A percentile compares a stretch with the other conserved stretches of the same genome.
Conservation (phyloP, 2,888 invertebrate genomes). For the Dorcus parallelipipedus region DNA sequence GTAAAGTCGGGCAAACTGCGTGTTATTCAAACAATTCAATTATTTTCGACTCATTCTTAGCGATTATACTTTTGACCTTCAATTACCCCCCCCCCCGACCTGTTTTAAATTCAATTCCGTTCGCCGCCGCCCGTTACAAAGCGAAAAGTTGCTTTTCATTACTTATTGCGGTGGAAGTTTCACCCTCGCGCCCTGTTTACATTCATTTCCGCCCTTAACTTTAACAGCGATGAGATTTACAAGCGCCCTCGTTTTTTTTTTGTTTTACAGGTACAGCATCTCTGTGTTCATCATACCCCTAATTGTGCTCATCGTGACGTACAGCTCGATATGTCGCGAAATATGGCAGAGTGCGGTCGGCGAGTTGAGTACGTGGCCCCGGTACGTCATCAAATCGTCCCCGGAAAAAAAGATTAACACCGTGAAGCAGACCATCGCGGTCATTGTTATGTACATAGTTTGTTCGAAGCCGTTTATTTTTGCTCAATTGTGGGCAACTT, state of each 20-base stretch:
- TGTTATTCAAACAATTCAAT: too few species aligned
- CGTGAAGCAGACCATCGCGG: constrained; percentile 59
- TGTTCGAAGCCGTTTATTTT: constrained; percentile 68
- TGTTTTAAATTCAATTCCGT: too few species aligned
- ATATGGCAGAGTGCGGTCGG: constrained; percentile 53
- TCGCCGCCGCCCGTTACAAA: too few species aligned
- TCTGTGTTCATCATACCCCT: constrained; percentile 60
- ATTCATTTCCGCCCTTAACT: not conserved
- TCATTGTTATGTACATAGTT: constrained; percentile 63
- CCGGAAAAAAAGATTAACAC: constrained; percentile 54
- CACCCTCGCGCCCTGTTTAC: not conserved
- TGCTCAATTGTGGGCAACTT: constrained; percentile 61
- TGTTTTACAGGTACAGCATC: constrained; percentile 53
- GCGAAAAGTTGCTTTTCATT: too few species aligned
- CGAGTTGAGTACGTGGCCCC: constrained; percentile 41
- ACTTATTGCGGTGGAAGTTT: not conserved
- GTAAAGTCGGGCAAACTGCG: too few species aligned
- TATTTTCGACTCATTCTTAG: too few species aligned
- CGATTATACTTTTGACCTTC: too few species aligned
- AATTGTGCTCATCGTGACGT: constrained; percentile 56
- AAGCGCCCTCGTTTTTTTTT: not conserved
- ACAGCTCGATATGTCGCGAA: constrained; percentile 55
- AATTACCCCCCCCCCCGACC: too few species aligned
- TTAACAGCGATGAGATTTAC: not conserved
- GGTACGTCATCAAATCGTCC: constrained; percentile 18